A percentile compares a stretch with the other conserved stretches of the same genome.
These are phyloP conservation scores for Nycteola revayana DNA, from an alignment of 2,888 invertebrate genomes.

Conservation along the genomic window DNA sequence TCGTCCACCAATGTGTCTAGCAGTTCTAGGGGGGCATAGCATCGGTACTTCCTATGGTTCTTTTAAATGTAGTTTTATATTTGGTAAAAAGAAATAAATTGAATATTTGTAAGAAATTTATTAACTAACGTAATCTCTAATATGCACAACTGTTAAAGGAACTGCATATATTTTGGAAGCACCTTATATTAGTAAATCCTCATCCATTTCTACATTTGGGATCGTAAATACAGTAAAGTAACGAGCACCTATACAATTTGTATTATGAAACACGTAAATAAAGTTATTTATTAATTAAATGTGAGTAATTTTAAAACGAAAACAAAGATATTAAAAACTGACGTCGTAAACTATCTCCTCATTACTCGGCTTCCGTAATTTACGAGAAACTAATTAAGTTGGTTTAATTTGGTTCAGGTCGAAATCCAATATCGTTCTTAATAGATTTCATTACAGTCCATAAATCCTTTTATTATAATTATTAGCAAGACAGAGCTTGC, in stretches of 20 bases:
- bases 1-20: too few species aligned
- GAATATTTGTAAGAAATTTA: too few species aligned
- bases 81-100: too few species aligned
- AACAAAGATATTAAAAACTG: background rate
- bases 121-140: too few species aligned
- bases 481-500: slow-evolving; percentile 9
- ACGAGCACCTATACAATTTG: slow-evolving; percentile 15
- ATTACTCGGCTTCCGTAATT: slow-evolving; percentile 19
- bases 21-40: too few species aligned
- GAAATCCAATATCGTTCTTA: slow-evolving; percentile 12
- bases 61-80: too few species aligned
- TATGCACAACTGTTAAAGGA: too few species aligned
- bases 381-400: slow-evolving; percentile 21
- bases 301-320: slow-evolving; percentile 2
- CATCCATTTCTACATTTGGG: too few species aligned
- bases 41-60: too few species aligned
- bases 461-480: slow-evolving; percentile 21
- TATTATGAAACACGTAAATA: slow-evolving; percentile 17
- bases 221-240: too few species aligned
- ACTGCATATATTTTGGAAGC: too few species aligned
- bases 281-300: slow-evolving; percentile 21
- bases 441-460: slow-evolving; percentile 19
- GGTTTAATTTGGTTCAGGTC: slow-evolving; percentile 15
- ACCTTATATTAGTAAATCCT: too few species aligned
- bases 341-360: slow-evolving; percentile 13